Evolutionary conservation across 2,113 vertebrate species (phyloP).

Genomic region (Ameiurus melas): DNA sequence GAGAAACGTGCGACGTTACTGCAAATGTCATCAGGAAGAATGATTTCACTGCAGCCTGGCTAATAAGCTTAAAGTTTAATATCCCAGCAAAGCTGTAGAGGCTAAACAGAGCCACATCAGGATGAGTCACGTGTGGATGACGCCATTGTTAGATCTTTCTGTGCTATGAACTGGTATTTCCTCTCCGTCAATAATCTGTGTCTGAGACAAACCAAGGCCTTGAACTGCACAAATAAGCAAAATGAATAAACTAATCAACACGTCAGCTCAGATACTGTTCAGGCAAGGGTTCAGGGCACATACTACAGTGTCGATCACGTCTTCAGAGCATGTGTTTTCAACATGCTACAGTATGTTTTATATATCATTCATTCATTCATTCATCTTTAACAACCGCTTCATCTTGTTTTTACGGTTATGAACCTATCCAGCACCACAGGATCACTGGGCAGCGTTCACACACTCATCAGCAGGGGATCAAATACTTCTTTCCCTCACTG

Average conservation of each 20-base stretch:
- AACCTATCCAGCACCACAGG: not conserved
- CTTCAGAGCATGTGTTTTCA: not conserved
- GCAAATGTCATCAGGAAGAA: not conserved
- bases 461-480: too few relatives aligned
- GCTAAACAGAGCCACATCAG: constrained; percentile 2
- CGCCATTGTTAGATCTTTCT: not conserved
- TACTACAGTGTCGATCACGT: not conserved
- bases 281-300: not conserved
- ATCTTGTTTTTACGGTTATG: not conserved
- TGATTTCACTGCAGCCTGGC: not conserved
- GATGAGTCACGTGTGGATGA: not conserved
- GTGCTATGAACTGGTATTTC: not conserved
- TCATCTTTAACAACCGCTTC: not conserved
- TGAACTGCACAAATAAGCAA: constrained; percentile 2
- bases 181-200: not conserved
- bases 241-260: not conserved
- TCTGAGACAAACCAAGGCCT: constrained; percentile 1
- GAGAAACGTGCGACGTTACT: not conserved
- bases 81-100: not conserved
- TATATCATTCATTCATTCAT: not conserved
- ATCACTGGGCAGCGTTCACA: not conserved
- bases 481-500: too few relatives aligned
- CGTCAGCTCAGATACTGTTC: not conserved
- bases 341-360: not conserved
- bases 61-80: not conserved